phyloP scores from a whole-genome alignment of 2,113 vertebrate genomes.

The Piprites chloris region DNA sequence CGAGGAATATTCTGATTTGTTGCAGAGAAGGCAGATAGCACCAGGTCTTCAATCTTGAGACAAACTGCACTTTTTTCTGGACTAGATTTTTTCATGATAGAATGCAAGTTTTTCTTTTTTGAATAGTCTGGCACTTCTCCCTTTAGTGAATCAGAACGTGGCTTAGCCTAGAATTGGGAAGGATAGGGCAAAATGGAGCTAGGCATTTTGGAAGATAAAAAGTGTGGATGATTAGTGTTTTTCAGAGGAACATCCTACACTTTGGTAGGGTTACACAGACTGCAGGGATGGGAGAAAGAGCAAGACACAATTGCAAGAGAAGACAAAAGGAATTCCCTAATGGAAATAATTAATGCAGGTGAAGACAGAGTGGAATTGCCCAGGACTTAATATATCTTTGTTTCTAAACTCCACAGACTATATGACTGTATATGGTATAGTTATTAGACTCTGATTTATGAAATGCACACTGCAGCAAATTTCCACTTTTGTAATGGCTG shows the following conservation, averaged over 20 bases:
- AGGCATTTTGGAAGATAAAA: not conserved
- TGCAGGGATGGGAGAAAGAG: not conserved
- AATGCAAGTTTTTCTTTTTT: not conserved
- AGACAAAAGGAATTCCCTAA: not conserved
- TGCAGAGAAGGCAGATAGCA: not conserved
- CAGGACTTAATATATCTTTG: not conserved
- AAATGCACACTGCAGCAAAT: not conserved
- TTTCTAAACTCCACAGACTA: not conserved
- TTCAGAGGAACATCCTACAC: not conserved
- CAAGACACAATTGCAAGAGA: not conserved
- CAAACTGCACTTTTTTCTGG: not conserved
- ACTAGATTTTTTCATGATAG: not conserved
- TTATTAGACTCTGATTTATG: not conserved
- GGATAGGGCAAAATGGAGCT: not conserved
- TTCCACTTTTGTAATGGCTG: not conserved
- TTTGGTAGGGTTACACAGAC: not conserved
- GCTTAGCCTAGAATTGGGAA: not conserved
- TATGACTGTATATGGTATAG: not conserved
- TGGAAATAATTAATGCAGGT: not conserved
- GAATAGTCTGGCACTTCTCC: not conserved
- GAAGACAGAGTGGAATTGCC: not conserved
- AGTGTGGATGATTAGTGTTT: not conserved
- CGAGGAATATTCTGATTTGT: not conserved
- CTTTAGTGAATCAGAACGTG: not conserved
- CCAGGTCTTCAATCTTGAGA: not conserved